Conservation (phyloP, 2,797 vertebrate genomes). For the Helicolenus hilgendorfi region DNA sequence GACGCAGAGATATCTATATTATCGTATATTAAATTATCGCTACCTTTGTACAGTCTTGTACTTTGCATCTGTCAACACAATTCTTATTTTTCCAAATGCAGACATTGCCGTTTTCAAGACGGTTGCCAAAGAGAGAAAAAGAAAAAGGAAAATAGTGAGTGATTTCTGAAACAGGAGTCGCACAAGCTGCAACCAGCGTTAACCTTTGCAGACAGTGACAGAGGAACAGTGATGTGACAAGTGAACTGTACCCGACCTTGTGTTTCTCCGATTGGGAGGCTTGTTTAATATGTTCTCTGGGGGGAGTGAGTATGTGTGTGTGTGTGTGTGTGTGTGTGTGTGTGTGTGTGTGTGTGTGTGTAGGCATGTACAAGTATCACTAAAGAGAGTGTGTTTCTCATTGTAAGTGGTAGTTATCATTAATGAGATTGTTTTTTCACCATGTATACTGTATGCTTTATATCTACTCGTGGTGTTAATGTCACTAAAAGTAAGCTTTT, state of each 20-base stretch:
- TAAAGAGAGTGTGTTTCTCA: background rate
- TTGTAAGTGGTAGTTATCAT: background rate
- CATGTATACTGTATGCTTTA: background rate
- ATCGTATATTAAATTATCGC: background rate
- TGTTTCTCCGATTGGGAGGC: background rate
- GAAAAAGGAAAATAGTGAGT: background rate
- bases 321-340: background rate
- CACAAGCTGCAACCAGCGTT: background rate
- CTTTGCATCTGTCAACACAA: background rate
- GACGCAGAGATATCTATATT: background rate
- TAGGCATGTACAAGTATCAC: background rate
- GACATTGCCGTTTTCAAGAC: too few species aligned
- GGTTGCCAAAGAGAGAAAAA: background rate
- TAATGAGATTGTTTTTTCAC: background rate
- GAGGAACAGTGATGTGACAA: background rate
- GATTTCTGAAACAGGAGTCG: background rate
- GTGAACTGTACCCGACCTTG: constrained; percentile 29
- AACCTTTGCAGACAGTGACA: constrained; percentile 9
- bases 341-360: background rate
- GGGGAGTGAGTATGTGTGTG: background rate
- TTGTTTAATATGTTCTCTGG: background rate
- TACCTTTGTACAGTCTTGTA: background rate
- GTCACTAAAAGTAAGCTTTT: background rate
- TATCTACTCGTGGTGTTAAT: background rate
- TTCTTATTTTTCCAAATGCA: background rate